Percentiles rank a stretch among this genome's conserved stretches.
These are phyloP conservation scores for Drosophila anomelani DNA, from an alignment of 2,888 invertebrate genomes.

Conservation along the genomic window DNA sequence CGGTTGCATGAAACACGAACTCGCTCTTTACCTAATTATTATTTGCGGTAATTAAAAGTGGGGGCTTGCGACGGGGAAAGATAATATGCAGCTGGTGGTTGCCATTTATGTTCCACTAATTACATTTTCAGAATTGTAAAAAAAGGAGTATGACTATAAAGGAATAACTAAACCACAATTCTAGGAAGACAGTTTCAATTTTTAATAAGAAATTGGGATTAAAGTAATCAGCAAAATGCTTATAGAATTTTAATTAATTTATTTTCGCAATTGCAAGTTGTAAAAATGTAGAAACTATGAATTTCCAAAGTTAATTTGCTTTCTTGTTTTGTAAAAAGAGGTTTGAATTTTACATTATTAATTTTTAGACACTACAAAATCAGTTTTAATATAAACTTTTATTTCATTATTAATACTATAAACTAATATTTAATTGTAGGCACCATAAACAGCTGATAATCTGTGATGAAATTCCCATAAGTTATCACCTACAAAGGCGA, in stretches of 20 bases:
- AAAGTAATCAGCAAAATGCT: too few relatives aligned
- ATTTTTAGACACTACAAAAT: too few relatives aligned
- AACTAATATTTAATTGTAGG: too few relatives aligned
- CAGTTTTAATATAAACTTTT: too few relatives aligned
- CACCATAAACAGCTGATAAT: not conserved
- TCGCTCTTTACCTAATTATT: constrained; percentile 35
- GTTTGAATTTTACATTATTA: too few relatives aligned
- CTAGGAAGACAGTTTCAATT: not conserved
- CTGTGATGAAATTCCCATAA: not conserved
- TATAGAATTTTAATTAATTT: too few relatives aligned
- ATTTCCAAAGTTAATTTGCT: too few relatives aligned
- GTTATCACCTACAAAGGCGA: not conserved
- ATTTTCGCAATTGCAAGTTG: too few relatives aligned
- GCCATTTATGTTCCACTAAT: not conserved
- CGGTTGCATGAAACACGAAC: constrained; percentile 32
- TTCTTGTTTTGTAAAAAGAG: too few relatives aligned
- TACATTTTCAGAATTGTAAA: not conserved
- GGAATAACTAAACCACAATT: not conserved
- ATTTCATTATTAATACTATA: too few relatives aligned
- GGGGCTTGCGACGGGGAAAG: not conserved
- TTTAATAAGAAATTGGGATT: too few relatives aligned
- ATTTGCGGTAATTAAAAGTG: constrained; percentile 24
- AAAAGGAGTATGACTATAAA: not conserved
- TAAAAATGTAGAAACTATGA: too few relatives aligned
- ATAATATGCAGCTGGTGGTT: not conserved